Evolutionary conservation across 2,113 vertebrate species (phyloP).

Genomic region (Proterorhinus semilunaris): DNA sequence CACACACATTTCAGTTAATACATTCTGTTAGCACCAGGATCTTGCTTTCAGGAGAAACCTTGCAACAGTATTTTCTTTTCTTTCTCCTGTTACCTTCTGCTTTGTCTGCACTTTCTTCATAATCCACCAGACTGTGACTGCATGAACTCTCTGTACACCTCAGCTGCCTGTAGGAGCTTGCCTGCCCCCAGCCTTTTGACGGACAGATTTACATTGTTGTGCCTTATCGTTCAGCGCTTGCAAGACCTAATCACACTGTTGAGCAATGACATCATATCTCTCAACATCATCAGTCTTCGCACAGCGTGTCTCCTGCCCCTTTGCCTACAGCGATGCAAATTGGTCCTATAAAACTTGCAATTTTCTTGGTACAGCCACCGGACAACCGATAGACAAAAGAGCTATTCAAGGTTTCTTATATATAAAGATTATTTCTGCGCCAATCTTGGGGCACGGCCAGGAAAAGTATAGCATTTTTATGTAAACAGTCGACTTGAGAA

Average conservation of each 20-base stretch:
- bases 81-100: neutral
- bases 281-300: conserved; percentile 45
- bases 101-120: neutral
- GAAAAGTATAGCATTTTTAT: conserved; percentile 36
- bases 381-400: conserved; percentile 57
- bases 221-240: conserved; percentile 50
- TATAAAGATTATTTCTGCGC: conserved; percentile 39
- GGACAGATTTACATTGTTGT: conserved; percentile 69
- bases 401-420: conserved; percentile 50
- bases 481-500: conserved; percentile 51
- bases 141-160: neutral
- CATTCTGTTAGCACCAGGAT: too few relatives aligned
- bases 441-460: conserved; percentile 23
- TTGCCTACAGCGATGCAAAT: conserved; percentile 46
- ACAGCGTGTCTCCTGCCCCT: conserved; percentile 15
- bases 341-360: conserved; percentile 43
- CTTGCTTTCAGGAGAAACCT: too few relatives aligned
- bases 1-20: too few relatives aligned
- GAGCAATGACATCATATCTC: conserved; percentile 49
- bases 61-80: neutral
- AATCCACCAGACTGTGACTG: neutral
- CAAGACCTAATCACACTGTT: conserved; percentile 57
- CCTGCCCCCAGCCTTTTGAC: conserved; percentile 41
- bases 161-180: conserved; percentile 62
- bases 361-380: conserved; percentile 42